Conservation (phyloP, 2,888 invertebrate genomes). For the Chorisops tibialis region DNA sequence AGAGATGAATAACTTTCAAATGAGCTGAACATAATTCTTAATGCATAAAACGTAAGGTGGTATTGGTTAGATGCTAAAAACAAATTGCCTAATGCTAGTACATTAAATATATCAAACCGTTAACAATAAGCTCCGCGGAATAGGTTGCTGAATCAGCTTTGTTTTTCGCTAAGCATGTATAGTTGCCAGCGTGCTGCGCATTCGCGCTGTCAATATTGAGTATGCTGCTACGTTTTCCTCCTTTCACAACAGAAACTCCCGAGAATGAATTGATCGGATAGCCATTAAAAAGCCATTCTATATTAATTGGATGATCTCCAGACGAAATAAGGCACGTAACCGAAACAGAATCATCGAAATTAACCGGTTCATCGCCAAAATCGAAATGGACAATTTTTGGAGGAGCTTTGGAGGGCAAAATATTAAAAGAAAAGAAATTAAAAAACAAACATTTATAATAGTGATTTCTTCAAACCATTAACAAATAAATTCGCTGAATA, state of each 20-base stretch:
- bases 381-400: constrained; percentile 74
- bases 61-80: no score
- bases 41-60: no score
- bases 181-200: constrained; percentile 62
- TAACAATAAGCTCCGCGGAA: constrained; percentile 50
- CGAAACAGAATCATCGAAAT: constrained; percentile 68
- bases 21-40: no score
- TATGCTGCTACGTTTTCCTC: constrained; percentile 58
- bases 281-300: constrained; percentile 60
- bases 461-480: constrained; percentile 58
- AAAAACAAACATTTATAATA: background rate
- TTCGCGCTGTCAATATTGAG: constrained; percentile 65
- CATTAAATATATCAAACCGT: constrained; percentile 44
- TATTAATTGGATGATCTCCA: constrained; percentile 65
- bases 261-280: constrained; percentile 43
- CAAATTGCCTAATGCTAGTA: no score
- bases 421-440: constrained; percentile 13
- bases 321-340: constrained; percentile 68
- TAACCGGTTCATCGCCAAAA: constrained; percentile 70
- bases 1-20: no score
- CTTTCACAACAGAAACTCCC: constrained; percentile 44
- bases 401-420: constrained; percentile 59
- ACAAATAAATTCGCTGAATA: constrained; percentile 70
- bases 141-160: constrained; percentile 54
- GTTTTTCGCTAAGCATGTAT: constrained; percentile 64